These are phyloP conservation scores for Malachius bipustulatus DNA, from an alignment of 2,888 invertebrate species.

Conservation along the genomic window DNA sequence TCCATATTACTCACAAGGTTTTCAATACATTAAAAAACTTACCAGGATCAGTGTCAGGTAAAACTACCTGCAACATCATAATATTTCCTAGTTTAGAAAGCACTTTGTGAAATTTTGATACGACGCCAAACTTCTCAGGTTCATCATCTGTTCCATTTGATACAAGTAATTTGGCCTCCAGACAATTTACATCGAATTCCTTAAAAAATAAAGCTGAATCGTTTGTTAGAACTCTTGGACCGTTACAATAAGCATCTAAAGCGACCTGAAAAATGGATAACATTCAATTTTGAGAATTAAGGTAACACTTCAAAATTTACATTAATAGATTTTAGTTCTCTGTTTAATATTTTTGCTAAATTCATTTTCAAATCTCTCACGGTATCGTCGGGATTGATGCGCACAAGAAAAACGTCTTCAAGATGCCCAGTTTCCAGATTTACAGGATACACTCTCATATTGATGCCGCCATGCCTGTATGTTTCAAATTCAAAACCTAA, in stretches of 20 bases:
- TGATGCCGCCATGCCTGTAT: constrained; percentile 49
- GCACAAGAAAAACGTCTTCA: constrained; percentile 48
- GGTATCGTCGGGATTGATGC: constrained; percentile 46
- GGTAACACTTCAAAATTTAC: no score
- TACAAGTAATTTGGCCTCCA: constrained; percentile 40
- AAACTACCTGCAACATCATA: constrained; percentile 47
- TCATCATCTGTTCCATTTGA: constrained; percentile 38
- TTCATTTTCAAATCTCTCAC: constrained; percentile 45
- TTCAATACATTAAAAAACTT: no score
- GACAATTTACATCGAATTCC: constrained; percentile 31
- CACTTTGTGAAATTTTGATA: constrained; percentile 40
- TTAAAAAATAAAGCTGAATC: constrained; percentile 31
- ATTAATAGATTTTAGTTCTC: constrained; percentile 34
- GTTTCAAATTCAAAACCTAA: constrained; percentile 42
- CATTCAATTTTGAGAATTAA: no score
- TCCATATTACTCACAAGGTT: no score
- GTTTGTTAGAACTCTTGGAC: constrained; percentile 32
- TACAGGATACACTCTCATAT: constrained; percentile 49
- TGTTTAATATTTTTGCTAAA: constrained; percentile 30
- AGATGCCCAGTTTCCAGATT: constrained; percentile 48
- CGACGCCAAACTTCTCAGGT: constrained; percentile 36
- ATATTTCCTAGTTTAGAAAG: constrained; percentile 49
- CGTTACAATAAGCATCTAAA: constrained; percentile 35
- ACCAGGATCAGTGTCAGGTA: constrained; percentile 52
- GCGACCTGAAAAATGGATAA: constrained; percentile 27